Conservation (phyloP, 2,888 invertebrate genomes). For the Perizoma flavofasciatum region DNA sequence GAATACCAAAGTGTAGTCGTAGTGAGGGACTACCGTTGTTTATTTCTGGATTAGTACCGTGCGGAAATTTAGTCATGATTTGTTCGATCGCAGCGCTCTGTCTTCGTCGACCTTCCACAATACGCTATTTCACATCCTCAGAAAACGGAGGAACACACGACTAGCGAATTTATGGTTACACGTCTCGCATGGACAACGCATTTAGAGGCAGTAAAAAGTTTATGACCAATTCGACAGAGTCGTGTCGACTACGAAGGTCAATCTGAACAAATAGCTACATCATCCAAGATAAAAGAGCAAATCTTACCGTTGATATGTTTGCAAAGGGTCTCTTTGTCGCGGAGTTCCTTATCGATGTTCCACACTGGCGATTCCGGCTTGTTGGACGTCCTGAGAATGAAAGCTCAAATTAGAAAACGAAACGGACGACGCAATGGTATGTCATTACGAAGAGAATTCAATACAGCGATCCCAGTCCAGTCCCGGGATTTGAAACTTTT, state of each 20-base stretch:
- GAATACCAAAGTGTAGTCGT: conserved; percentile 38
- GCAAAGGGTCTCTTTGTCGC: conserved; percentile 67
- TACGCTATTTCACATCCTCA: conserved; percentile 50
- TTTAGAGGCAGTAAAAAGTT: conserved; percentile 46
- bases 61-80: conserved; percentile 78
- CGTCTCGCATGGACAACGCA: conserved; percentile 33
- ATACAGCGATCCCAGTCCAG: too few relatives aligned
- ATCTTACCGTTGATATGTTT: conserved; percentile 77
- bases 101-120: conserved; percentile 68
- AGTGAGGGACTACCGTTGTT: conserved; percentile 62
- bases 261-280: conserved; percentile 9
- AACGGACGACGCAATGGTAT: conserved; percentile 11
- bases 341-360: conserved; percentile 71
- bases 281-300: conserved; percentile 27
- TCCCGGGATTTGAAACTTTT: too few relatives aligned
- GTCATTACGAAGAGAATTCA: too few relatives aligned
- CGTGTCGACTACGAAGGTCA: conserved; percentile 39
- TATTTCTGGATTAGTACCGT: conserved; percentile 83
- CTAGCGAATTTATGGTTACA: conserved; percentile 37
- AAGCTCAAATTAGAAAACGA: conserved; percentile 26
- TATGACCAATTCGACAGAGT: conserved; percentile 39
- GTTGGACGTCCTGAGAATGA: conserved; percentile 67
- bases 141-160: conserved; percentile 38
- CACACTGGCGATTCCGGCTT: conserved; percentile 76
- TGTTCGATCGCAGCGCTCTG: conserved; percentile 59